These are phyloP conservation scores for Simalia tracyae DNA, from an alignment of 2,797 vertebrate species.

Conservation along the genomic window DNA sequence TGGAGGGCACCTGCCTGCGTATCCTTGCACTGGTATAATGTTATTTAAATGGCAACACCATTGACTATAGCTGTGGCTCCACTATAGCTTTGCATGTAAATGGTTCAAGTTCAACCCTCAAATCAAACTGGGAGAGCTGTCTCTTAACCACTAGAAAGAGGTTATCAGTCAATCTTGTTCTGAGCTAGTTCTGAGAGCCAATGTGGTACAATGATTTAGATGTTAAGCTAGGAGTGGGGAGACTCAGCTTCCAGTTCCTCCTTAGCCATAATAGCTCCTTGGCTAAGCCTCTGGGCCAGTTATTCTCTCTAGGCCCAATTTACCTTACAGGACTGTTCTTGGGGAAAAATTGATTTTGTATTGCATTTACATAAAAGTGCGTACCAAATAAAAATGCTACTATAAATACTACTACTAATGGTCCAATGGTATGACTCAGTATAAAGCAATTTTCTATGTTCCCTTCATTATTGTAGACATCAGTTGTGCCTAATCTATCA, in stretches of 20 bases:
- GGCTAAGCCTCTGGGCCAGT: neutral
- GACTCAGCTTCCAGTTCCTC: neutral
- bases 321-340: neutral
- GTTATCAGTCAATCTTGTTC: neutral
- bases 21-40: no score
- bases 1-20: no score
- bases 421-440: neutral
- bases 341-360: neutral
- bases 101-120: neutral
- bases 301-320: neutral
- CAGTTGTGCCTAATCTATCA: neutral
- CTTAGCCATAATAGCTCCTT: neutral
- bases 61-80: neutral
- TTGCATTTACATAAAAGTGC: neutral
- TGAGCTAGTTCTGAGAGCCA: neutral
- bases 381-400: neutral
- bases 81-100: neutral
- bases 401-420: neutral
- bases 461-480: neutral
- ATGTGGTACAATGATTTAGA: neutral
- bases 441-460: neutral
- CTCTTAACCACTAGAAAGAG: neutral
- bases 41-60: neutral
- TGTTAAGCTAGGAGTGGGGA: neutral
- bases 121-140: neutral